Evolutionary conservation across 2,888 invertebrate species (phyloP).

Genomic region (Hyalella azteca): DNA sequence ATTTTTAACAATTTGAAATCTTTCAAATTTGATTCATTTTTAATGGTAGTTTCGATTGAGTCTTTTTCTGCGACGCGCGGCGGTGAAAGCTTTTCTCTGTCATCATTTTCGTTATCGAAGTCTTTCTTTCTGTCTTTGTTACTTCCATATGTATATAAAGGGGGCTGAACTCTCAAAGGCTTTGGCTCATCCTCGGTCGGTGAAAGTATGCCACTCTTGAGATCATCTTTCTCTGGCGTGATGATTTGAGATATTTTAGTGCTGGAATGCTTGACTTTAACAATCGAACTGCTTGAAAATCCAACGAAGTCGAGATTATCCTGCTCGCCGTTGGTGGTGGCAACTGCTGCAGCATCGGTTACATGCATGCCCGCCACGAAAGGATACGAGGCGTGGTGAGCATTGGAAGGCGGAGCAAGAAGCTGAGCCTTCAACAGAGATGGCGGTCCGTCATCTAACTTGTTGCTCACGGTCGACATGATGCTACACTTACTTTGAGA

Average conservation of each 20-base stretch:
- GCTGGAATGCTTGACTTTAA: constrained; percentile 15
- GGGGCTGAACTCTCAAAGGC: constrained; percentile 74
- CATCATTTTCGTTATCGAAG: constrained; percentile 55
- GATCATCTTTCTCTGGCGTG: constrained; percentile 30
- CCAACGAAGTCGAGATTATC: constrained; percentile 58
- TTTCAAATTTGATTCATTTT: background rate
- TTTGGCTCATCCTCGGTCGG: constrained; percentile 58
- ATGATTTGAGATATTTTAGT: background rate
- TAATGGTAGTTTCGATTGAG: background rate
- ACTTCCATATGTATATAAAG: constrained; percentile 75
- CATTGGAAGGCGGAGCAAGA: constrained; percentile 39
- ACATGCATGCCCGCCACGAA: constrained; percentile 39
- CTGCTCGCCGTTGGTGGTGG: constrained; percentile 51
- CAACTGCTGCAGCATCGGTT: constrained; percentile 43
- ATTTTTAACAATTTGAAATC: background rate
- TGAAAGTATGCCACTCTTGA: constrained; percentile 45
- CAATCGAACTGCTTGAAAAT: constrained; percentile 52
- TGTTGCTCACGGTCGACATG: background rate
- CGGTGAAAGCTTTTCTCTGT: constrained; percentile 48
- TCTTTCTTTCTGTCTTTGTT: constrained; percentile 68
- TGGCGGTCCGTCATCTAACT: constrained; percentile 44
- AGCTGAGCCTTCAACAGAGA: constrained; percentile 54
- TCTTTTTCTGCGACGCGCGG: background rate
- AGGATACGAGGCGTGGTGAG: constrained; percentile 22
- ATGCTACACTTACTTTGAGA: constrained; percentile 35